These are phyloP conservation scores for Dendroctonus valens DNA, from an alignment of 1,140 invertebrate species.

Conservation along the genomic window DNA sequence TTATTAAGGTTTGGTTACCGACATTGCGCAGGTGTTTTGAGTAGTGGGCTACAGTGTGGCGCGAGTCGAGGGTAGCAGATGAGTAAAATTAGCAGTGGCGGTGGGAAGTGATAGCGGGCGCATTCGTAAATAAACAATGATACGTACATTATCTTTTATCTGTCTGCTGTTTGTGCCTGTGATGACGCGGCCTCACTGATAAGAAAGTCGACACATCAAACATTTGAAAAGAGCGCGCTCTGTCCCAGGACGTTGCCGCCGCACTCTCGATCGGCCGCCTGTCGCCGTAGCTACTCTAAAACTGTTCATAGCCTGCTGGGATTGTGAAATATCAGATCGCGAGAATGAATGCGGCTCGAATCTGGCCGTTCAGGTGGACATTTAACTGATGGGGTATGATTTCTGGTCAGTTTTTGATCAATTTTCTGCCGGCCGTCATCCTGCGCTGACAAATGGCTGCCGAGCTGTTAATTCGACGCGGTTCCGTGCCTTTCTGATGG, in stretches of 20 bases:
- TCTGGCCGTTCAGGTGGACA: background rate
- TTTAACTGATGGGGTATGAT: background rate
- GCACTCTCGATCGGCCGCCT: conserved; percentile 13
- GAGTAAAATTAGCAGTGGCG: background rate
- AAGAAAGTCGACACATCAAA: conserved; percentile 13
- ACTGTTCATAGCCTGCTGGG: conserved; percentile 14
- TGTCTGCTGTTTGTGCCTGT: conserved; percentile 16
- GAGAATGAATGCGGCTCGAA: background rate
- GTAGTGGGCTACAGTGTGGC: too few relatives aligned
- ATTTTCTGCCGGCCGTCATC: conserved; percentile 10
- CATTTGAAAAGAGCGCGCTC: conserved; percentile 14
- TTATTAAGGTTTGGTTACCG: too few relatives aligned
- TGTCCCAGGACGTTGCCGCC: conserved; percentile 13
- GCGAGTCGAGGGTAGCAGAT: background rate
- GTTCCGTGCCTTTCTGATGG: conserved; percentile 21
- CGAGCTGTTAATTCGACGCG: conserved; percentile 6
- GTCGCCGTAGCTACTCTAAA: conserved; percentile 1
- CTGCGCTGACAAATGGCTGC: conserved; percentile 4
- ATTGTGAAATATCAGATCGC: background rate
- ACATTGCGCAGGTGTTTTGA: too few relatives aligned
- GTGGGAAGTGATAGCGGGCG: too few relatives aligned
- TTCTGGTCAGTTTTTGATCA: conserved; percentile 10
- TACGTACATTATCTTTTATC: conserved; percentile 24
- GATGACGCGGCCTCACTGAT: conserved; percentile 11
- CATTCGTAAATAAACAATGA: conserved; percentile 4